Conservation (phyloP, 2,888 invertebrate species). For the Andrena marginata region DNA sequence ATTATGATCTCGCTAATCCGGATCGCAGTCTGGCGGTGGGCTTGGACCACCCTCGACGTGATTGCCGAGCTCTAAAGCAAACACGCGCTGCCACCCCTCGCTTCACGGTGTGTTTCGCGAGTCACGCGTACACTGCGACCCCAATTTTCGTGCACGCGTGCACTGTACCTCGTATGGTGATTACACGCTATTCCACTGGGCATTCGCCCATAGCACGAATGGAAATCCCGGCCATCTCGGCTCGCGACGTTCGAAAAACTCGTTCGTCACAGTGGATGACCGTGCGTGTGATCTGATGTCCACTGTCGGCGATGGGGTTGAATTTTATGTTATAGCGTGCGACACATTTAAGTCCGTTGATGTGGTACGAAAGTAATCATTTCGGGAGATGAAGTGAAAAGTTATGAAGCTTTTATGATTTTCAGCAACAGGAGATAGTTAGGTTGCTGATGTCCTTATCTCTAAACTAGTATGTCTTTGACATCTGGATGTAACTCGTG, state of each 20-base stretch:
- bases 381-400: background rate
- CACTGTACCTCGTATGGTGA: slow-evolving; percentile 55
- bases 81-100: slow-evolving; percentile 67
- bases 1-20: slow-evolving; percentile 84
- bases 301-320: background rate
- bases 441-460: background rate
- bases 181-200: slow-evolving; percentile 73
- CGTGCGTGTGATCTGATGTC: slow-evolving; percentile 3
- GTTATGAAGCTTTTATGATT: background rate
- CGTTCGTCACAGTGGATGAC: slow-evolving; percentile 34
- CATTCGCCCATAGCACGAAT: slow-evolving; percentile 53
- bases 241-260: slow-evolving; percentile 57
- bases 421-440: background rate
- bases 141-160: slow-evolving; percentile 62
- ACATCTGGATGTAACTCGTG: no score
- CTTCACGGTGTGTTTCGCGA: slow-evolving; percentile 49
- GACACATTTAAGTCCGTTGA: no score
- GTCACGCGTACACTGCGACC: slow-evolving; percentile 57
- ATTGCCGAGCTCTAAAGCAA: slow-evolving; percentile 81
- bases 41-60: slow-evolving; percentile 79
- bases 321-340: slow-evolving; percentile 18
- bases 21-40: slow-evolving; percentile 64
- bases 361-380: slow-evolving; percentile 18
- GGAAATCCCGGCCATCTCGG: slow-evolving; percentile 66
- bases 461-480: no score